Conservation (phyloP, 30 jellyfish, hydroid and myxozoan genomes). For the Haliclystus octoradiatus region DNA sequence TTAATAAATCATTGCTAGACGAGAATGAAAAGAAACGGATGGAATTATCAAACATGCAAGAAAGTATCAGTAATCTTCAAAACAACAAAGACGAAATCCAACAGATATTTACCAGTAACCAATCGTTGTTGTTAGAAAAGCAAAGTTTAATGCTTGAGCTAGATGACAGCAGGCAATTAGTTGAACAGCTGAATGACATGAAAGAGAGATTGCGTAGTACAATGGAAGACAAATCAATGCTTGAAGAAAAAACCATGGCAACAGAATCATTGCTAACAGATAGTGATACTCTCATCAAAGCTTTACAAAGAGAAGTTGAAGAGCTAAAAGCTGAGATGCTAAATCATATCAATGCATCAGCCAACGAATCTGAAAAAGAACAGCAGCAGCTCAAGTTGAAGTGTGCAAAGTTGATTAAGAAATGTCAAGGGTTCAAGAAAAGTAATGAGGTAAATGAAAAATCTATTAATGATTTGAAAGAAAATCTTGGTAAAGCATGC, state of each 20-base stretch:
- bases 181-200: slow-evolving; percentile 9
- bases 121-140: neutral
- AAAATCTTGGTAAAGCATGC: neutral
- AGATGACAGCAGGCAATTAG: neutral
- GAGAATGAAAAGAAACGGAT: too few species aligned
- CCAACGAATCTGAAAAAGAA: slow-evolving; percentile 5
- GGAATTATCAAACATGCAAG: too few species aligned
- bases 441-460: slow-evolving; percentile 39
- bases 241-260: neutral
- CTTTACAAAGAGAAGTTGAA: slow-evolving; percentile 1
- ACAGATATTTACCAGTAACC: neutral
- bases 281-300: neutral
- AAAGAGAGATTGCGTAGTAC: neutral
- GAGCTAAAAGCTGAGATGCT: slow-evolving; percentile 11
- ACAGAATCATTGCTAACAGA: neutral
- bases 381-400: slow-evolving; percentile 38
- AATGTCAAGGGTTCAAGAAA: slow-evolving; percentile 53
- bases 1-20: too few species aligned
- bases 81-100: neutral
- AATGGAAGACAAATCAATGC: neutral
- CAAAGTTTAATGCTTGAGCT: neutral
- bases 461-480: slow-evolving; percentile 4
- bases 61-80: too few species aligned
- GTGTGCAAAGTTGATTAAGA: slow-evolving; percentile 59
- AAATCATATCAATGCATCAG: neutral